Conservation (phyloP, 1,140 invertebrate genomes). For the Philopotamus ludificatus region DNA sequence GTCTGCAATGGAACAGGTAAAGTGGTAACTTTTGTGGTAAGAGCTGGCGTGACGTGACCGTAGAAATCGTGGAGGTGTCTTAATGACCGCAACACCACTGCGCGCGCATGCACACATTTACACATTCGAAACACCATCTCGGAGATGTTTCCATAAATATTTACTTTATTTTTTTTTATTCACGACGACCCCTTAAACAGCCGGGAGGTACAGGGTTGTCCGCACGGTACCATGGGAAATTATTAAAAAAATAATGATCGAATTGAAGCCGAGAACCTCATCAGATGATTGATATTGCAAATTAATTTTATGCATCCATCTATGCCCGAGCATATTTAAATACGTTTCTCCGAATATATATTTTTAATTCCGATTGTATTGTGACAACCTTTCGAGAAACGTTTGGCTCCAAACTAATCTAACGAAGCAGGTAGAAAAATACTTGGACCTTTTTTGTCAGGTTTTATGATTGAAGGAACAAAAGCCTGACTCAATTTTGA, state of each 20-base stretch:
- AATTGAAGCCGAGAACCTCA: too few relatives aligned
- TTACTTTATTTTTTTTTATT: slow-evolving; percentile 40
- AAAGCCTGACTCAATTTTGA: slow-evolving; percentile 38
- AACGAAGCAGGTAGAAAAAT: slow-evolving; percentile 38
- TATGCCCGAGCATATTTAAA: too few relatives aligned
- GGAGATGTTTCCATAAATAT: slow-evolving; percentile 38
- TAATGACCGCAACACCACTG: slow-evolving; percentile 19
- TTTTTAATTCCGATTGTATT: too few relatives aligned
- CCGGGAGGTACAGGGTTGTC: slow-evolving; percentile 34
- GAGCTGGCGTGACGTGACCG: slow-evolving; percentile 23
- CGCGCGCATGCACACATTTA: background rate
- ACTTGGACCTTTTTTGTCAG: slow-evolving; percentile 35
- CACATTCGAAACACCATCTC: slow-evolving; percentile 7
- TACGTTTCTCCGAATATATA: too few relatives aligned
- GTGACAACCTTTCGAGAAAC: slow-evolving; percentile 20
- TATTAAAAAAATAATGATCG: too few relatives aligned
- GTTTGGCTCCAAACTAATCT: slow-evolving; percentile 8
- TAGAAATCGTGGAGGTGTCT: slow-evolving; percentile 23
- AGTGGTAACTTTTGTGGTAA: slow-evolving; percentile 23
- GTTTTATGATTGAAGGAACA: slow-evolving; percentile 39
- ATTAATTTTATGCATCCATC: too few relatives aligned
- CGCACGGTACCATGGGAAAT: too few relatives aligned
- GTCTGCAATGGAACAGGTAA: background rate
- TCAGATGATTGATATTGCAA: too few relatives aligned
- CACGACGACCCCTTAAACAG: slow-evolving; percentile 21